These are phyloP conservation scores for Pterois miles DNA, from an alignment of 2,797 vertebrate species.

Conservation along the genomic window DNA sequence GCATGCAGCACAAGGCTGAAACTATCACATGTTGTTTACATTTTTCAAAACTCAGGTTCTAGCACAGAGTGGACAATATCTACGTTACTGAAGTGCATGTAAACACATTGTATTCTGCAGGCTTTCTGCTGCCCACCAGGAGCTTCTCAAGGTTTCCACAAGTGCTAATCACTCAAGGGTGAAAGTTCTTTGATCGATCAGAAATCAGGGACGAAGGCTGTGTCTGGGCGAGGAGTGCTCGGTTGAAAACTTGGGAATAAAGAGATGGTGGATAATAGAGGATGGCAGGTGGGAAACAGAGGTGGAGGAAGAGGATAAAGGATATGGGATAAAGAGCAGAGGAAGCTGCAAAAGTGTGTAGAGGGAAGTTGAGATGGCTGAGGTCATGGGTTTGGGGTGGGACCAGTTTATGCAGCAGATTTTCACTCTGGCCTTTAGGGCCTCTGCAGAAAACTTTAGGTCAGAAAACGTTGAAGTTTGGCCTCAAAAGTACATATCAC, in stretches of 20 bases:
- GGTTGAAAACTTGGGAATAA: not conserved
- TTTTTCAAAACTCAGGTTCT: not conserved
- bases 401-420: not conserved
- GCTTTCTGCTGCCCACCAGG: not conserved
- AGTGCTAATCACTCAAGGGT: not conserved
- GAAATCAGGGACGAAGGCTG: not conserved
- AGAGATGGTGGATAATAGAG: not conserved
- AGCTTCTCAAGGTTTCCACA: not conserved
- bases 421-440: too few relatives aligned
- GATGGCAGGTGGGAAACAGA: not conserved
- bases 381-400: not conserved
- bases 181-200: slow-evolving; percentile 28
- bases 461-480: not conserved
- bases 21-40: not conserved
- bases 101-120: not conserved
- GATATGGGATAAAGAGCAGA: not conserved
- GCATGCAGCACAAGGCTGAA: not conserved
- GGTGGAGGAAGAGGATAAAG: not conserved
- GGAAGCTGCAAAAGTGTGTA: not conserved
- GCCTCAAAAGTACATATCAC: not conserved
- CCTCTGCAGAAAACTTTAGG: not conserved
- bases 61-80: not conserved
- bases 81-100: not conserved
- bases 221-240: not conserved
- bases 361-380: not conserved